A percentile compares a stretch with the other conserved stretches of the same genome.
Evolutionary conservation across 2,113 vertebrate species (phyloP).

Genomic region (Brachypodius melanocephalos): DNA sequence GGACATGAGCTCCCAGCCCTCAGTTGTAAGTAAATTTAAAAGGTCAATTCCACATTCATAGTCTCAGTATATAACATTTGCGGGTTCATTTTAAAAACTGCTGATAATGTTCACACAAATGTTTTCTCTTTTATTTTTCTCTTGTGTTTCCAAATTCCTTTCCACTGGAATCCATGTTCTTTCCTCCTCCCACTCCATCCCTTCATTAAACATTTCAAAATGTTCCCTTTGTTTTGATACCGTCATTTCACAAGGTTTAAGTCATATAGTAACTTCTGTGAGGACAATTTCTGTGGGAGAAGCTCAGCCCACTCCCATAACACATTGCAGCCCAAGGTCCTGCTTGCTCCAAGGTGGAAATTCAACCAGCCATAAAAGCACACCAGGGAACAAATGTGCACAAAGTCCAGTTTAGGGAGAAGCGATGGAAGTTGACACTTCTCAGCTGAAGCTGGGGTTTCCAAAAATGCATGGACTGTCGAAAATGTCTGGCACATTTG

Average conservation of each 20-base stretch:
- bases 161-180: conserved; percentile 17
- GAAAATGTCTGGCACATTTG: not conserved
- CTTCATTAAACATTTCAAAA: conserved; percentile 40
- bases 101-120: not conserved
- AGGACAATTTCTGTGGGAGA: not conserved
- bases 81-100: not conserved
- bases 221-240: conserved; percentile 55
- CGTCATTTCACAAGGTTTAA: not conserved
- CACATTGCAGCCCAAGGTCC: not conserved
- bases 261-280: not conserved
- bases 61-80: not conserved
- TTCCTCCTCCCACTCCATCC: conserved; percentile 3
- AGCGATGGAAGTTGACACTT: not conserved
- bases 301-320: not conserved
- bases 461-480: not conserved
- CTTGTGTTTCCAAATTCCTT: conserved; percentile 52
- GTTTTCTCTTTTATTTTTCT: not conserved
- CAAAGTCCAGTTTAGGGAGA: not conserved
- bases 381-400: not conserved
- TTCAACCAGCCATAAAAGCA: not conserved
- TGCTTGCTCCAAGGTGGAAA: not conserved
- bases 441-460: not conserved
- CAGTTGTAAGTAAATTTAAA: not conserved
- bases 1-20: not conserved
- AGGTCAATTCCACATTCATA: not conserved